A percentile compares a stretch with the other conserved stretches of the same genome.
Evolutionary conservation across 2,888 invertebrate genomes (phyloP).

Genomic region (Drosophila multiciliata): DNA sequence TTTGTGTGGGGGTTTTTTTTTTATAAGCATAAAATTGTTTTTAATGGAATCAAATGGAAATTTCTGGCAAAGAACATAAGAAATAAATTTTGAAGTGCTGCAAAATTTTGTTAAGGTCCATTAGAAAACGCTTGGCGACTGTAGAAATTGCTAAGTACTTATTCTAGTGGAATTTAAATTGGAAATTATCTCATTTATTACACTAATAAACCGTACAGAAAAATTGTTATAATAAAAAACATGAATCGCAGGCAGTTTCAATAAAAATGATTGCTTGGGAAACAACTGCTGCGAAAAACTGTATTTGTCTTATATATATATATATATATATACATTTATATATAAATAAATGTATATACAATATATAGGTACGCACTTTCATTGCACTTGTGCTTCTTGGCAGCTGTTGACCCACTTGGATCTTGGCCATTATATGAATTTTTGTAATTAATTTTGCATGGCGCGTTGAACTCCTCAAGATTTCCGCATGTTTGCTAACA

Average conservation of each 20-base stretch:
- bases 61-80: conserved; percentile 51
- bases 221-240: neutral
- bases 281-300: neutral
- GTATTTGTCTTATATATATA: neutral
- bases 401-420: conserved; percentile 81
- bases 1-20: conserved; percentile 35
- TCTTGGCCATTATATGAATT: conserved; percentile 78
- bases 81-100: neutral
- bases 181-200: neutral
- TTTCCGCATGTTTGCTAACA: conserved; percentile 49
- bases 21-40: conserved; percentile 22
- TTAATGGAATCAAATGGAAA: conserved; percentile 48
- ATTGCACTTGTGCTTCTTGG: conserved; percentile 35
- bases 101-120: conserved; percentile 9
- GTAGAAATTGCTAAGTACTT: conserved; percentile 10
- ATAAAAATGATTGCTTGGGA: neutral
- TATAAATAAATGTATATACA: neutral
- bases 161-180: neutral
- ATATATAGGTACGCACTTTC: conserved; percentile 31
- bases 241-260: neutral
- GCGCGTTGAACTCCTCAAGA: conserved; percentile 44
- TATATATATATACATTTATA: neutral
- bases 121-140: conserved; percentile 27
- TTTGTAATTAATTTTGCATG: conserved; percentile 78
- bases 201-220: neutral